Base-by-base conservation (phyloP, 1,140 invertebrate species). In the Drosophila subobscura region DNA sequence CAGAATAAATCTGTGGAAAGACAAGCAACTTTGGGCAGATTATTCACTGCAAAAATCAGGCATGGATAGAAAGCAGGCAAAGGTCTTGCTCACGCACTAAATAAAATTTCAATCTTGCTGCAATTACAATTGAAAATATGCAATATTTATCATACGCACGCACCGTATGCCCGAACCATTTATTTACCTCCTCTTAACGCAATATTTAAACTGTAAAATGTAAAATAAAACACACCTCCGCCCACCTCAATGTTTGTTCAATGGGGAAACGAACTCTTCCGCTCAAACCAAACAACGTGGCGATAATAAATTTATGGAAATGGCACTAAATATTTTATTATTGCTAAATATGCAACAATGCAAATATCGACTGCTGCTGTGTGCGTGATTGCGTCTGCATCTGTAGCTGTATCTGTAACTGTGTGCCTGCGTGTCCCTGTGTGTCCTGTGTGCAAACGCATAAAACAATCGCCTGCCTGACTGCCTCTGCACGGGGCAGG, bases 321-420 rank as follows among this genome's bases (percentile, higher is more conserved):
- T 88, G 67, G 58, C 75, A 88, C 83, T 88, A 88, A 88, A 88
- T 88, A 88, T 88, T 88, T 88, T 88, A 88, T 88, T 88, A 83
- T 79, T 83, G 84, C 83, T 88, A 88, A 88, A 88, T 88, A 88
- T 83, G 83, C 84, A 88, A 88, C 79, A 83, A 77, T 88, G 71
- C 81, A 76, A 75, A 37, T 37, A 37, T 37, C 33, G 33, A 4
- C 33, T 37, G 33, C 8, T 22, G 46, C 49, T 20, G 25, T 44
- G 22, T 63, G 7, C 37, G 50, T 33, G 50, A 37, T 16, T 52
- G 50, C 20, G 16, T 27, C 49, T 33, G 47, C 25, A 54, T 41
- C 40, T 10, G 53, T 23, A 20, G 8, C 41, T 23, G 50, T 33
- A 27, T 5, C 29, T 3, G 56, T 41, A 25, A 7, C 27, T 8